Conservation (phyloP, 1,140 invertebrate genomes). For the Tribolium madens region DNA sequence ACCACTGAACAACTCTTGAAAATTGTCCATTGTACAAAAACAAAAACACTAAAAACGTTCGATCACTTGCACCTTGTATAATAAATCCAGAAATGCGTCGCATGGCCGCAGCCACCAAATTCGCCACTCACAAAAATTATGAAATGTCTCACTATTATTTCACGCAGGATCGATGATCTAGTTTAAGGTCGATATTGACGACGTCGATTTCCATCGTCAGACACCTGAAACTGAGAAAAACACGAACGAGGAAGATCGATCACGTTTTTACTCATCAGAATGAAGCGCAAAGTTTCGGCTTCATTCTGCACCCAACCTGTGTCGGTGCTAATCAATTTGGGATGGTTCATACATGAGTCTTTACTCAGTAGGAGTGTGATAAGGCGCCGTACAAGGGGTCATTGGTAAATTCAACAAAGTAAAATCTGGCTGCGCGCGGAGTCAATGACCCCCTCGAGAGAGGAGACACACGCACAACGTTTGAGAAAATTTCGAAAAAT, state of each 20-base stretch:
- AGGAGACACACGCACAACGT: constrained; percentile 10
- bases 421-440: constrained; percentile 55
- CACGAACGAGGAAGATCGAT: constrained; percentile 39
- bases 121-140: background rate
- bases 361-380: constrained; percentile 48
- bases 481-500: background rate
- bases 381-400: constrained; percentile 50
- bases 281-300: constrained; percentile 26
- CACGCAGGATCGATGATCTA: constrained; percentile 14
- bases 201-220: constrained; percentile 48
- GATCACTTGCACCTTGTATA: constrained; percentile 49
- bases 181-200: constrained; percentile 8
- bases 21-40: constrained; percentile 63
- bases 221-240: constrained; percentile 30
- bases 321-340: constrained; percentile 50
- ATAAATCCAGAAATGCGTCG: constrained; percentile 50
- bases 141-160: constrained; percentile 17
- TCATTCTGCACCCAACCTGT: constrained; percentile 10
- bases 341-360: constrained; percentile 43
- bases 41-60: constrained; percentile 58
- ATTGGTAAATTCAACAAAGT: constrained; percentile 60
- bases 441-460: constrained; percentile 52
- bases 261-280: constrained; percentile 44
- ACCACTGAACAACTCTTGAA: constrained; percentile 62
- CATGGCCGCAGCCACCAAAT: constrained; percentile 57